Conservation (phyloP, 2,797 vertebrate species). For the Corythornis leucogaster region DNA sequence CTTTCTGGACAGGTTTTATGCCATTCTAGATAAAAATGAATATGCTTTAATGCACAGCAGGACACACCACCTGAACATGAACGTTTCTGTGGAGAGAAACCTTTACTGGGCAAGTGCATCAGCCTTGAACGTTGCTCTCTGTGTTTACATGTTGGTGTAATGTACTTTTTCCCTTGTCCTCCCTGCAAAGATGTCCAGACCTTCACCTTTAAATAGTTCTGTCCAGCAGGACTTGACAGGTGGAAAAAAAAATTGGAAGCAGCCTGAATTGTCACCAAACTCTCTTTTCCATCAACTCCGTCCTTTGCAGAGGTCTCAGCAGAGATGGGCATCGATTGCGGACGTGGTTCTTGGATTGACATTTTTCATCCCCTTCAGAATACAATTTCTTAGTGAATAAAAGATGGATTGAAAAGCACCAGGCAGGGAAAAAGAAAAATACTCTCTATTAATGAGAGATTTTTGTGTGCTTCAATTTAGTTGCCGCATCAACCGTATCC, state of each 20-base stretch:
- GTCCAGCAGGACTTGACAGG: neutral
- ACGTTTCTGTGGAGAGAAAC: neutral
- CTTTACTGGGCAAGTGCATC: neutral
- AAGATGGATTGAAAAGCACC: neutral
- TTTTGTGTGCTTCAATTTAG: constrained; percentile 68
- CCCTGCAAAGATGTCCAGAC: neutral
- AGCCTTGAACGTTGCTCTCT: neutral
- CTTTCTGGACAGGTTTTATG: neutral
- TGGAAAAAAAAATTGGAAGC: neutral
- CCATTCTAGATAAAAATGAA: neutral
- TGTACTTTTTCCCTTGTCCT: neutral
- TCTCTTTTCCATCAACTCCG: neutral
- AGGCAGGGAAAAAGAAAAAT: neutral
- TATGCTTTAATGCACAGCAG: neutral
- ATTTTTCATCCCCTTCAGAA: neutral
- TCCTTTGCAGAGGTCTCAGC: neutral
- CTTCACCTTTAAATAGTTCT: neutral
- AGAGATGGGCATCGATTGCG: neutral
- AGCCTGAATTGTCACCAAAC: neutral
- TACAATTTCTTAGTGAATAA: neutral
- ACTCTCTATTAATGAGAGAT: neutral
- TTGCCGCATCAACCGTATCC: constrained; percentile 92
- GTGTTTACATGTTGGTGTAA: neutral
- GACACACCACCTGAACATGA: neutral
- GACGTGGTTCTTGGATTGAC: neutral